phyloP scores from a whole-genome alignment of 1,140 invertebrate genomes.

The Lepeophtheirus salmonis region DNA sequence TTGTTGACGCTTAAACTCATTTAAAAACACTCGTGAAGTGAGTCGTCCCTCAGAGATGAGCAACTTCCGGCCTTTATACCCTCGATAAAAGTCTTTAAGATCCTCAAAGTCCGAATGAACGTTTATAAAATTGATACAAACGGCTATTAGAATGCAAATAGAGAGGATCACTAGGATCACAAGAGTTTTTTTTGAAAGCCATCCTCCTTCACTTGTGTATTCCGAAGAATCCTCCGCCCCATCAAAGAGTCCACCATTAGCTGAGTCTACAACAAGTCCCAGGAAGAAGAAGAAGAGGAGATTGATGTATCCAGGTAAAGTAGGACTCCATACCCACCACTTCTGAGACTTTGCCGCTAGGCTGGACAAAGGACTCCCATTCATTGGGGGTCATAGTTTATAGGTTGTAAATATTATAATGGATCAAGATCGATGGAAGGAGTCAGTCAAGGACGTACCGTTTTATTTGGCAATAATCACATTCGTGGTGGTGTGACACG shows the following conservation, averaged over 20 bases:
- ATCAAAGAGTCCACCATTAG: too few relatives aligned
- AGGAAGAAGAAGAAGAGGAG: not conserved
- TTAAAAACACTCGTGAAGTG: not conserved
- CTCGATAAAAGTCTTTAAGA: slow-evolving; percentile 3
- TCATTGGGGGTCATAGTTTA: not conserved
- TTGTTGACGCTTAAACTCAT: not conserved
- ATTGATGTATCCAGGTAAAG: not conserved
- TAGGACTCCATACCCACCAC: not conserved
- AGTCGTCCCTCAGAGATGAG: slow-evolving; percentile 5
- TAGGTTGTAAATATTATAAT: not conserved
- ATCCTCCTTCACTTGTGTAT: too few relatives aligned
- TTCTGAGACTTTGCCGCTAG: not conserved
- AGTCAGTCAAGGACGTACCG: not conserved
- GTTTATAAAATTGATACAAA: slow-evolving; percentile 8
- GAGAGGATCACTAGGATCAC: not conserved
- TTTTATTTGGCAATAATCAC: too few relatives aligned
- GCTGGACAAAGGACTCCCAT: not conserved
- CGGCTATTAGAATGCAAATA: not conserved
- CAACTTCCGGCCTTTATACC: slow-evolving; percentile 1
- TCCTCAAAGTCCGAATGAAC: slow-evolving; percentile 11
- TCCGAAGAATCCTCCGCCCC: too few relatives aligned
- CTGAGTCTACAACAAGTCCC: too few relatives aligned
- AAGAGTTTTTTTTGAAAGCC: slow-evolving; percentile 1
- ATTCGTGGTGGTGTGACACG: too few relatives aligned
- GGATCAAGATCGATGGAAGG: not conserved